phyloP scores from a whole-genome alignment of 2,797 vertebrate species.

The Clarias platycephalus region DNA sequence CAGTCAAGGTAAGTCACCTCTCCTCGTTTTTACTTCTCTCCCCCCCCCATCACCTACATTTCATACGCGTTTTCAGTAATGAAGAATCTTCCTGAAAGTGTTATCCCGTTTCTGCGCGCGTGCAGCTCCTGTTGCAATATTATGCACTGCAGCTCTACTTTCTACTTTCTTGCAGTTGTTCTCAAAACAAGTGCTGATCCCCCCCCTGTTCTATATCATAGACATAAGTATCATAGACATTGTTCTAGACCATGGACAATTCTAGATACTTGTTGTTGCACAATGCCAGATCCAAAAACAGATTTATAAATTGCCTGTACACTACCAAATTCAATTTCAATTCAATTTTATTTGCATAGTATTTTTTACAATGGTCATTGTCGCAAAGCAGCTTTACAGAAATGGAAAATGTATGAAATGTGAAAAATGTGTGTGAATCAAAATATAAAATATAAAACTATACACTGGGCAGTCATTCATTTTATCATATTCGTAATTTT shows the following conservation, averaged over 20 bases:
- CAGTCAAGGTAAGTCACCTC: constrained; percentile 71
- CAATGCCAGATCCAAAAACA: not conserved
- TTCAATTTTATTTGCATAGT: no score
- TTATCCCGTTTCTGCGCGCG: not conserved
- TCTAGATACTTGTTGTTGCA: not conserved
- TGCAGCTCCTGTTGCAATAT: not conserved
- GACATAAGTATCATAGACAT: no score
- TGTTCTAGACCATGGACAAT: no score
- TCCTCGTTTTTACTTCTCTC: not conserved
- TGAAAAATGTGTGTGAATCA: no score
- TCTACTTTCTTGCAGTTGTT: not conserved
- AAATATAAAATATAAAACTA: no score
- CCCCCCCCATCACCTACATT: not conserved
- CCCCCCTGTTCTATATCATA: no score
- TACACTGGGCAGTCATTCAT: no score
- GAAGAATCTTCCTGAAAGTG: not conserved
- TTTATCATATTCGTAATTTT: not conserved
- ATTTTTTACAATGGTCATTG: no score
- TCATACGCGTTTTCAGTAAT: not conserved
- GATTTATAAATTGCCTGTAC: not conserved
- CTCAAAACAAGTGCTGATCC: not conserved
- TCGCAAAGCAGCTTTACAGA: no score
- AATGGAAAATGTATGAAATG: no score
- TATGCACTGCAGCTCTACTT: no score
- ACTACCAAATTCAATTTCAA: not conserved